phyloP scores from a whole-genome alignment of 2,888 invertebrate species.

The Troides helena region DNA sequence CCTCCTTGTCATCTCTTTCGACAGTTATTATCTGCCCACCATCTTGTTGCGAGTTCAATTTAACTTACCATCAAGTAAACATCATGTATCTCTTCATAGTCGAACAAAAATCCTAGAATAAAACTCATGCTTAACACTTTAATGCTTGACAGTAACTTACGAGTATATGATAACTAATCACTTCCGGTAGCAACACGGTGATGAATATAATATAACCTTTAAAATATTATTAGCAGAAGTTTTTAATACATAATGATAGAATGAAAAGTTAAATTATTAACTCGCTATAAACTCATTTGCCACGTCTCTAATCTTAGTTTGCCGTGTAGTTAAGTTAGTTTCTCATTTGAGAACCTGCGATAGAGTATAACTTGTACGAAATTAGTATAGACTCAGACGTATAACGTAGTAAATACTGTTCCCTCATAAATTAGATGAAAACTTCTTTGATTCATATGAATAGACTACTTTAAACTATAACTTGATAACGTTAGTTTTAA shows the following conservation, averaged over 20 bases:
- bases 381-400: conserved; percentile 52
- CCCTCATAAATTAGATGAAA: background rate
- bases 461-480: background rate
- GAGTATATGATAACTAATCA: background rate
- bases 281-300: conserved; percentile 75
- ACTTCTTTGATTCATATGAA: background rate
- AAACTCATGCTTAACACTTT: background rate
- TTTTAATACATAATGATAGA: conserved; percentile 55
- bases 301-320: conserved; percentile 60
- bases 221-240: conserved; percentile 25
- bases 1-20: too few species aligned
- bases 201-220: background rate
- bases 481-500: too few species aligned
- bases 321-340: conserved; percentile 68
- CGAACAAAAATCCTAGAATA: too few species aligned
- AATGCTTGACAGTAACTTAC: background rate
- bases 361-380: conserved; percentile 50
- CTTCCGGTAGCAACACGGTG: background rate
- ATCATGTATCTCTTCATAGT: too few species aligned
- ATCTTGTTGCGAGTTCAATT: too few species aligned
- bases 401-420: conserved; percentile 47
- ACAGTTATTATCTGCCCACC: too few species aligned
- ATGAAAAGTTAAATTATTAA: conserved; percentile 51
- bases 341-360: conserved; percentile 56
- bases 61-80: too few species aligned